Conservation (phyloP, 2,888 invertebrate species). For the Cremastinae sp. region DNA sequence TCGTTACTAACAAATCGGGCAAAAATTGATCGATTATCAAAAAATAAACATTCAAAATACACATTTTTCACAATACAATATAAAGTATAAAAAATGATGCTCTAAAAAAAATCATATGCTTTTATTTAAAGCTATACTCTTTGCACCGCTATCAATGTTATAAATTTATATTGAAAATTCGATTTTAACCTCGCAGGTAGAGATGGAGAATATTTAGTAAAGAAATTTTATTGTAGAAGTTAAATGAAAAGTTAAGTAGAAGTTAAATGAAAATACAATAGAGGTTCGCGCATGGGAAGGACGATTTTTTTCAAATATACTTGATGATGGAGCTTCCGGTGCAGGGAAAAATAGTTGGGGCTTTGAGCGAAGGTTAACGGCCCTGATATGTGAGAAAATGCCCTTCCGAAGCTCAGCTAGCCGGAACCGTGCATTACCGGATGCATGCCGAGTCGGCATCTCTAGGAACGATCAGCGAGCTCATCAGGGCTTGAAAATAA, state of each 20-base stretch:
- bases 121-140: not conserved
- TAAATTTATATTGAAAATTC: too few relatives aligned
- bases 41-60: too few relatives aligned
- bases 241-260: too few relatives aligned
- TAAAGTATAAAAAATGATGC: not conserved
- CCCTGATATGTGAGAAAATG: slow-evolving; percentile 55
- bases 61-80: not conserved
- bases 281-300: too few relatives aligned
- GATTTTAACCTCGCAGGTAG: too few relatives aligned
- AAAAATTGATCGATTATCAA: not conserved
- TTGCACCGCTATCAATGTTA: too few relatives aligned
- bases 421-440: slow-evolving; percentile 52
- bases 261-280: too few relatives aligned
- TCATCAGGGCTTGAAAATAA: slow-evolving; percentile 60
- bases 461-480: slow-evolving; percentile 58
- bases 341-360: not conserved
- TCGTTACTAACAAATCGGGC: slow-evolving; percentile 1
- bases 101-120: not conserved
- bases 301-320: not conserved
- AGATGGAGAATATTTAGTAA: not conserved
- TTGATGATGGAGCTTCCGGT: slow-evolving; percentile 12
- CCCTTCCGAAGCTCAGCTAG: slow-evolving; percentile 42
- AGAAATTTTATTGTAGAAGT: too few relatives aligned
- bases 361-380: slow-evolving; percentile 35
- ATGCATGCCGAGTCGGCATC: slow-evolving; percentile 40